A percentile compares a stretch with the other conserved stretches of the same genome.
Evolutionary conservation across 2,113 vertebrate species (phyloP).

Genomic region (Zosterops borbonicus): DNA sequence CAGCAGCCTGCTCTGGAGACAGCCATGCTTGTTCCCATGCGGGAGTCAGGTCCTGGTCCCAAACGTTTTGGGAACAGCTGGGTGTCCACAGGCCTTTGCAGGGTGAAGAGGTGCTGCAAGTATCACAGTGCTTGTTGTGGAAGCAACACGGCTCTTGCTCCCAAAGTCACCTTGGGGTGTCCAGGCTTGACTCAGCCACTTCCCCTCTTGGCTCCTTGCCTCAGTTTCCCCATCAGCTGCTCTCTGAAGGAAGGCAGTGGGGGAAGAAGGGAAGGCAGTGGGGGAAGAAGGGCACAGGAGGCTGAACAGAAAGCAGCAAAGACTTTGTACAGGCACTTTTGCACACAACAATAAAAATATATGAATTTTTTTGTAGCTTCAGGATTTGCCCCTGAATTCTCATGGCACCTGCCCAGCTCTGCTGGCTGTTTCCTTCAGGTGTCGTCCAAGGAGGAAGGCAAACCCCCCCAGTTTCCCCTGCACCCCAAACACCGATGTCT

Average conservation of each 20-base stretch:
- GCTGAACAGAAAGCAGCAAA: background rate
- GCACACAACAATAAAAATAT: background rate
- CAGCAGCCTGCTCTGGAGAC: background rate
- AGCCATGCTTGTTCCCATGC: rapidly evolving
- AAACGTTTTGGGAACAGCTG: rapidly evolving
- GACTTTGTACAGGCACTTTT: background rate
- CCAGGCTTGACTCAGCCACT: background rate
- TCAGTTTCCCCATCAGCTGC: background rate
- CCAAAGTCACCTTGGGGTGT: background rate
- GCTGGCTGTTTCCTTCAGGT: background rate
- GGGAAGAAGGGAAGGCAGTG: background rate
- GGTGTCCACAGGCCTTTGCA: background rate
- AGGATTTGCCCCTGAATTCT: background rate
- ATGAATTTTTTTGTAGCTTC: background rate
- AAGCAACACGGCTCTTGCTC: rapidly evolving
- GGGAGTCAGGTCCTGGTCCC: background rate
- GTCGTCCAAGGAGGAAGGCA: background rate
- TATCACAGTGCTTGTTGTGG: rapidly evolving
- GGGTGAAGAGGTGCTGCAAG: background rate
- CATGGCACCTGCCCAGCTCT: background rate
- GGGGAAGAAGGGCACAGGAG: background rate
- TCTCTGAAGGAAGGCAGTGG: background rate
- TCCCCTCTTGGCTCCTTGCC: background rate
- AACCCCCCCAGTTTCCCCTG: background rate
- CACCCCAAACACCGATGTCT: background rate